Evolutionary conservation across 2,888 invertebrate species (phyloP).

Genomic region (Prionchulus punctatus): DNA sequence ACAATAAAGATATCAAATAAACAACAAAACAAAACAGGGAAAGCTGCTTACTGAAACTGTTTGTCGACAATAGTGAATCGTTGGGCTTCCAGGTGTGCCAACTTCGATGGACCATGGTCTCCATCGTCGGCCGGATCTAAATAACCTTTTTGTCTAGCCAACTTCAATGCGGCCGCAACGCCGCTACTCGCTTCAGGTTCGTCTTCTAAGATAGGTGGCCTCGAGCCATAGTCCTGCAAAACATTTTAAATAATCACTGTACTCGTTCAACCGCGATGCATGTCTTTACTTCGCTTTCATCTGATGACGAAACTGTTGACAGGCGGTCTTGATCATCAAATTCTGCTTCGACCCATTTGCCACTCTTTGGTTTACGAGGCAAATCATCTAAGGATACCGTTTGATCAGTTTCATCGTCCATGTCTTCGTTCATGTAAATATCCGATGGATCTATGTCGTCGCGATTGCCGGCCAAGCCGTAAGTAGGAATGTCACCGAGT

Average conservation of each 20-base stretch:
- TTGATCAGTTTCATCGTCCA: neutral
- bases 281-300: no score
- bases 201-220: constrained; percentile 5
- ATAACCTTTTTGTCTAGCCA: constrained; percentile 81
- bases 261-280: no score
- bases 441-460: constrained; percentile 22
- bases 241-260: no score
- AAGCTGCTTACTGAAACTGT: constrained; percentile 9
- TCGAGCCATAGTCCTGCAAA: neutral
- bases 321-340: neutral
- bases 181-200: constrained; percentile 77
- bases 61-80: constrained; percentile 12
- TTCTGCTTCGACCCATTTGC: neutral
- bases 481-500: constrained; percentile 20
- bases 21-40: constrained; percentile 12
- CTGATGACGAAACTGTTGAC: no score
- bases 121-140: constrained; percentile 62
- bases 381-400: no score
- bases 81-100: constrained; percentile 6
- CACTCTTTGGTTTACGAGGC: neutral
- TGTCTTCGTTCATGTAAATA: constrained; percentile 7
- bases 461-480: constrained; percentile 26
- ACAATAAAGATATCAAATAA: constrained; percentile 4
- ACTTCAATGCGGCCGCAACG: constrained; percentile 68
- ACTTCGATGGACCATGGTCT: constrained; percentile 32